phyloP scores from a whole-genome alignment of 1,140 invertebrate species.

The Pinna nobilis region DNA sequence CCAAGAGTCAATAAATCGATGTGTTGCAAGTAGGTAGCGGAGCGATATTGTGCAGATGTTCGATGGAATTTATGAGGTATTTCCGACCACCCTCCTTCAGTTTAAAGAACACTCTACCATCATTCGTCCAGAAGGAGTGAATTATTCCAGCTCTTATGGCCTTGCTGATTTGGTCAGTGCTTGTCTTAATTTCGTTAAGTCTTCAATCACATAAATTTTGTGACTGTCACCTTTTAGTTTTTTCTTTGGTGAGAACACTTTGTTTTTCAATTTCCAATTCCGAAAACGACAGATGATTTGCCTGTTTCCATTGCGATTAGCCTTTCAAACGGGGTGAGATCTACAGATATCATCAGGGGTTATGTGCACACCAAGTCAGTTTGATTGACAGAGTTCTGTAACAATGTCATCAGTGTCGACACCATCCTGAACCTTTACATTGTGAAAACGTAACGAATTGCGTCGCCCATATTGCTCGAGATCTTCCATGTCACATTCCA shows the following conservation, averaged over 20 bases:
- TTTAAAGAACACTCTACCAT: too few species aligned
- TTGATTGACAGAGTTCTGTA: neutral
- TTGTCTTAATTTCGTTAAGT: too few species aligned
- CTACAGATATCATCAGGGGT: neutral
- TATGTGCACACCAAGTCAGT: neutral
- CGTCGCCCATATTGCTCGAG: neutral
- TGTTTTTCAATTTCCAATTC: neutral
- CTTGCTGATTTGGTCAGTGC: too few species aligned
- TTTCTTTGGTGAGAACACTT: neutral
- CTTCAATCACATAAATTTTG: too few species aligned
- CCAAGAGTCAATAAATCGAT: too few species aligned
- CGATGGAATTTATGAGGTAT: too few species aligned
- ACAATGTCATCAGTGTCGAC: neutral
- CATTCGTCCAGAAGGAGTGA: too few species aligned
- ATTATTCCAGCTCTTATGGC: too few species aligned
- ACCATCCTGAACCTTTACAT: neutral
- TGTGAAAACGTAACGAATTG: neutral
- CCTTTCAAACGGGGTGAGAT: too few species aligned
- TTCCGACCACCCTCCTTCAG: too few species aligned
- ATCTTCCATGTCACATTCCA: neutral
- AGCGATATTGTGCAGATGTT: slow-evolving; percentile 1
- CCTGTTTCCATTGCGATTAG: too few species aligned
- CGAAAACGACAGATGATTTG: neutral
- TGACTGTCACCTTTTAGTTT: neutral
- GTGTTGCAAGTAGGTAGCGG: neutral